Evolutionary conservation across 2,113 vertebrate genomes (phyloP), one percentile per base, ranked within the genome.

Genomic region (Propithecus coquereli): DNA sequence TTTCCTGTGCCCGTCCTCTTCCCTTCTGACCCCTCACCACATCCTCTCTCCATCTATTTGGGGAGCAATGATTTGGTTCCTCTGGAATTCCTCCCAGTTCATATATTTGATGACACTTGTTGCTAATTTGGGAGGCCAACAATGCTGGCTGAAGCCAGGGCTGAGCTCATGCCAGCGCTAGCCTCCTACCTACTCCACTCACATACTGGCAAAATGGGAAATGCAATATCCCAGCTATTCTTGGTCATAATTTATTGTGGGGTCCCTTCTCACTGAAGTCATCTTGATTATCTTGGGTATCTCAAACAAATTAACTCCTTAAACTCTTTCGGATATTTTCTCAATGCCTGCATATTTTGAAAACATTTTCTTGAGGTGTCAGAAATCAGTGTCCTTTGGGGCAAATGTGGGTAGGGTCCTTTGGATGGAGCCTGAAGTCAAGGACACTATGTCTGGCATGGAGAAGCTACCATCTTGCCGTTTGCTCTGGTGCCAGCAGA

Each of bases 1-100:
- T 74, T 71, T 76, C 97, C 97, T 87, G 90, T 85, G 81, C 84
- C 68, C 92, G 80, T 93, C 71, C 96, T 57, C 25, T 93, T 92
- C 95, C 70, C 87, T 80, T 76, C 87, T 97, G 96, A 97, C 97
- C 94, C 84, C 95, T 95, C 5, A 4, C 87, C 83, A 94, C 82
- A 96, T 97, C 97, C 95, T 97, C 88, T 90, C 83, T 87, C 95
- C 50, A 6, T 82, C 93, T 96, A 92, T 97, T 97, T 83, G 91
- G 93, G 93, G 93, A 95, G 86, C 25, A 66, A 94, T 85, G 95
- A 94, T 27, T 80, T 45, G 18, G 47, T 71, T 83, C 73, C 13
- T 32, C 50, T 50, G 37, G 95, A 96, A 97, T 94, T 77, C 90
- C 77, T 96, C 88, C 87, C 25, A 8, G 74, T 89, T 92, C 14